Percentiles rank a stretch among this genome's conserved stretches.
These are phyloP conservation scores for Spatula versicolor DNA, from an alignment of 2,797 vertebrate genomes.

Conservation along the genomic window DNA sequence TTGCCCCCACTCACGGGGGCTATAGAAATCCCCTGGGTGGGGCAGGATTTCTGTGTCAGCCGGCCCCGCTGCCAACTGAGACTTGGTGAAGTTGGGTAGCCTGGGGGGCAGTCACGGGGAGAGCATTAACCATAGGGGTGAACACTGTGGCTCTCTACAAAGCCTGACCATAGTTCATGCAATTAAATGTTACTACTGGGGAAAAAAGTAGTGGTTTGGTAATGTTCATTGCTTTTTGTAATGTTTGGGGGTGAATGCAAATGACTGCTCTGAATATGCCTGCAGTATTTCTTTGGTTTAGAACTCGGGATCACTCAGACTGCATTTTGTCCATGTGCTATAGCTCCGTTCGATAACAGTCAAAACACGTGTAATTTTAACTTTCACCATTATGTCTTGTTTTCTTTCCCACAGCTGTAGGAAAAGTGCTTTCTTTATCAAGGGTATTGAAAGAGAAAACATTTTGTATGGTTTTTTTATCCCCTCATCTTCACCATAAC, in stretches of 20 bases:
- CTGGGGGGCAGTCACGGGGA: not conserved
- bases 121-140: not conserved
- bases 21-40: not conserved
- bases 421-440: constrained; percentile 41
- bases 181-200: not conserved
- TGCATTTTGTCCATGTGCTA: constrained; percentile 9
- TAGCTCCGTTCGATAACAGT: constrained; percentile 33
- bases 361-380: constrained; percentile 20
- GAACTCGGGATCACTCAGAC: not conserved
- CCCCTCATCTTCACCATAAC: constrained; percentile 8
- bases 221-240: not conserved
- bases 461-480: not conserved
- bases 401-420: constrained; percentile 63
- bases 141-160: not conserved
- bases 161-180: not conserved
- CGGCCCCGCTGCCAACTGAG: not conserved
- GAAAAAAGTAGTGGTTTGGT: not conserved
- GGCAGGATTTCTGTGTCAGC: constrained; percentile 7
- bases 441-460: not conserved
- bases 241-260: not conserved
- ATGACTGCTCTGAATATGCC: not conserved
- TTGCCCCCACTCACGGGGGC: not conserved
- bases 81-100: not conserved
- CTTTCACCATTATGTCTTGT: not conserved
- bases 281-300: constrained; percentile 25